phyloP scores from a whole-genome alignment of 2,888 invertebrate species.

The Linhomoeus sp. region DNA sequence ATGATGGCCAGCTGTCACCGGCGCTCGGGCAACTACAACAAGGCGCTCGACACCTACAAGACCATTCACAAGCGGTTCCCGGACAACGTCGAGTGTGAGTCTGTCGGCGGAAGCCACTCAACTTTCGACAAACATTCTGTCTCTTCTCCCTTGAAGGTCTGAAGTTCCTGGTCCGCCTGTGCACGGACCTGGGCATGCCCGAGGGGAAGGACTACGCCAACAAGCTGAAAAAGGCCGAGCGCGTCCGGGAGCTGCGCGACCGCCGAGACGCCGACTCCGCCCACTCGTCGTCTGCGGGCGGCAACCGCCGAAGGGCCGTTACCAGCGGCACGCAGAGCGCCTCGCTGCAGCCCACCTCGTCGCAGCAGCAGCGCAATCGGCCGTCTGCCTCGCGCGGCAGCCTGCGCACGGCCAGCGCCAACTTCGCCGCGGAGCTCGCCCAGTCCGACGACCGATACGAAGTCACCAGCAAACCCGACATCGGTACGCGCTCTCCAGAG shows the following conservation, averaged over 20 bases:
- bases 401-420: conserved; percentile 9
- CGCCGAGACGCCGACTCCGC: conserved; percentile 12
- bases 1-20: conserved; percentile 65
- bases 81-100: conserved; percentile 67
- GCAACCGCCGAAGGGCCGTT: neutral
- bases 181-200: conserved; percentile 67
- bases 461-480: conserved; percentile 9
- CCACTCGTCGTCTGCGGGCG: conserved; percentile 8
- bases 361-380: neutral
- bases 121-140: too few relatives aligned
- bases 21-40: conserved; percentile 59
- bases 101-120: too few relatives aligned
- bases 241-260: conserved; percentile 10
- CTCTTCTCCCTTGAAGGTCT: too few relatives aligned
- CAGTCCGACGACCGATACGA: conserved; percentile 10
- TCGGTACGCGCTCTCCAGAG: neutral
- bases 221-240: conserved; percentile 45
- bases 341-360: neutral
- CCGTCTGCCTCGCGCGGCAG: conserved; percentile 9
- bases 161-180: conserved; percentile 63
- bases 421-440: conserved; percentile 4
- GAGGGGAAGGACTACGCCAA: conserved; percentile 65
- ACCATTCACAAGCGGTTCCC: conserved; percentile 70
- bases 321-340: neutral
- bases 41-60: conserved; percentile 60